These are phyloP conservation scores for Pammene aurita DNA, from an alignment of 2,888 invertebrate genomes.

Conservation along the genomic window DNA sequence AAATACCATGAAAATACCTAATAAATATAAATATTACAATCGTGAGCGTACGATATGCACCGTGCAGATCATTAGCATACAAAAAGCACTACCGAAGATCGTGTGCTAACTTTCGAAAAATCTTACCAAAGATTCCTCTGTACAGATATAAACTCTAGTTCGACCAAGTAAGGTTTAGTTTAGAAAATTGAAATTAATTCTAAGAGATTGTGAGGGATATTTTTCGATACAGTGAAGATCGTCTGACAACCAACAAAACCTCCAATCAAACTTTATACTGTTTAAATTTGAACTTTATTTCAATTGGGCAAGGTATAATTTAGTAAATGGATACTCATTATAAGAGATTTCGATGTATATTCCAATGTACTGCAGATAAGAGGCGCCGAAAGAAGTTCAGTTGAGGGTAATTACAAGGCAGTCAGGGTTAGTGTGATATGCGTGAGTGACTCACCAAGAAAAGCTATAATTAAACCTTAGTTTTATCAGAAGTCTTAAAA, in stretches of 20 bases:
- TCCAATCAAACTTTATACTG: neutral
- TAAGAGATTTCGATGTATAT: slow-evolving; percentile 1
- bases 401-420: slow-evolving; percentile 42
- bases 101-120: neutral
- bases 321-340: neutral
- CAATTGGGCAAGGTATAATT: neutral
- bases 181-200: neutral
- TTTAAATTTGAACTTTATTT: neutral
- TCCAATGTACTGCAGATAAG: slow-evolving; percentile 43
- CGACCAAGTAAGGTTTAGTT: neutral
- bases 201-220: neutral
- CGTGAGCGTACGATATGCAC: slow-evolving; percentile 7
- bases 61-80: slow-evolving; percentile 14
- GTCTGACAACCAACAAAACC: neutral
- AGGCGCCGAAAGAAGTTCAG: slow-evolving; percentile 44
- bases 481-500: too few relatives aligned
- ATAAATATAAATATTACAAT: slow-evolving; percentile 12
- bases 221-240: slow-evolving; percentile 2
- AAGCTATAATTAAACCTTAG: neutral
- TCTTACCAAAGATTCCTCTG: neutral
- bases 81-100: slow-evolving; percentile 24
- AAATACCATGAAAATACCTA: neutral
- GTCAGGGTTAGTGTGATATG: slow-evolving; percentile 10
- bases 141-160: neutral
- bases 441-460: slow-evolving; percentile 7